Evolutionary conservation across 2,797 vertebrate genomes (phyloP), one percentile per base, ranked within the genome.

Genomic region (Tapera naevia): DNA sequence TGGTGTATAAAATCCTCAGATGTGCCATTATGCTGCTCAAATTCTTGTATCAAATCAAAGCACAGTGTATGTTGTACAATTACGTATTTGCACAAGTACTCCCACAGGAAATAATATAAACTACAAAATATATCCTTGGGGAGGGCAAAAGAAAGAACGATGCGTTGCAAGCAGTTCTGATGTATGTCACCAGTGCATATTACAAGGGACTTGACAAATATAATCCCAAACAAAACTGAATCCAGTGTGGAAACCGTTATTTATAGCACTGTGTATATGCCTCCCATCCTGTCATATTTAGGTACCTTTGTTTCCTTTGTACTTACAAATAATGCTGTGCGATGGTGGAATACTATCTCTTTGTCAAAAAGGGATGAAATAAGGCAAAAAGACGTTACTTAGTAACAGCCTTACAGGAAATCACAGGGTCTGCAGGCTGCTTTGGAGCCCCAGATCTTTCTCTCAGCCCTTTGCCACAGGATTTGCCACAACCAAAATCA

Each of bases 11-110:
- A 92, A 85, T 57, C 57, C 89, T 87, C 86, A 74, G 78, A 80
- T 74, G 83, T 82, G 61, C 41, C 46, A 65, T 94, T 91, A 67
- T 1, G 1, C 61, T 74, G 69, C 75, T 94, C 61, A 62, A 53
- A 87, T 87, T 89, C 75, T 66, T 23, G 22, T 67, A 80, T 82
- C 83, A 91, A 94, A 87, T 85, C 80, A 94, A 94, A 94, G 72
- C 69, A 61, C 37, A 8, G 61, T 1, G 25, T 70, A 54, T 65
- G 72, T 64, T 81, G 67, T 54, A 65, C 75, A 88, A 56, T 87
- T 88, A 87, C n/a, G 54, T 73, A 86, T 95, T 90, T 96, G 91
- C 90, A 93, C 93, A 96, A 95, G 57, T 39, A 88, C 61, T 92
- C 95, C 84, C 78, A 67, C 7, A 21, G 83, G 88, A 96, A 94